Evolutionary conservation across 2,113 vertebrate genomes (phyloP).

Genomic region (Hemichromis elongatus): DNA sequence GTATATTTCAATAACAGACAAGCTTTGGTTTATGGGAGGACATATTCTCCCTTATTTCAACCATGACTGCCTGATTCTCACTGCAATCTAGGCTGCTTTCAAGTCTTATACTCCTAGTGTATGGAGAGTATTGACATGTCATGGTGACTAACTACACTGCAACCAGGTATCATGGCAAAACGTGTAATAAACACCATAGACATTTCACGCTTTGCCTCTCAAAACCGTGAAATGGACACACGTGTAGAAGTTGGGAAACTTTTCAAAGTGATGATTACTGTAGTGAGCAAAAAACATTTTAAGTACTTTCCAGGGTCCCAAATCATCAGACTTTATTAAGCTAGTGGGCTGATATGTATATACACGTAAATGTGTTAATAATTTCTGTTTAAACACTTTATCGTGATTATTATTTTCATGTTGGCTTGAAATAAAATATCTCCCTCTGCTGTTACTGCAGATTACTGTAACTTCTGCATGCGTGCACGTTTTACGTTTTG

Average conservation of each 20-base stretch:
- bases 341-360: background rate
- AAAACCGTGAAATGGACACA: no score
- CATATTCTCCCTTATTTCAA: background rate
- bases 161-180: background rate
- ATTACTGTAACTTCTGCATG: background rate
- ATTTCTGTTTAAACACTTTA: background rate
- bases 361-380: background rate
- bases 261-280: no score
- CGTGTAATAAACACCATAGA: background rate
- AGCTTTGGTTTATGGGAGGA: background rate
- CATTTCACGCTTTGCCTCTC: background rate
- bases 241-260: no score
- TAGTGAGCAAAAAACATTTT: no score
- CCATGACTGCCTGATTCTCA: background rate
- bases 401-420: background rate
- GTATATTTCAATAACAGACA: background rate
- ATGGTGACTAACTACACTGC: background rate
- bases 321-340: no score
- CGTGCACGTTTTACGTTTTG: background rate
- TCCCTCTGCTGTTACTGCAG: background rate
- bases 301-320: no score
- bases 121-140: background rate
- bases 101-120: background rate
- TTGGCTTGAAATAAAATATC: background rate
- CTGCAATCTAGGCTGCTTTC: background rate